These are phyloP conservation scores for Falcunculus frontatus DNA, from an alignment of 2,113 vertebrate genomes.

Conservation along the genomic window DNA sequence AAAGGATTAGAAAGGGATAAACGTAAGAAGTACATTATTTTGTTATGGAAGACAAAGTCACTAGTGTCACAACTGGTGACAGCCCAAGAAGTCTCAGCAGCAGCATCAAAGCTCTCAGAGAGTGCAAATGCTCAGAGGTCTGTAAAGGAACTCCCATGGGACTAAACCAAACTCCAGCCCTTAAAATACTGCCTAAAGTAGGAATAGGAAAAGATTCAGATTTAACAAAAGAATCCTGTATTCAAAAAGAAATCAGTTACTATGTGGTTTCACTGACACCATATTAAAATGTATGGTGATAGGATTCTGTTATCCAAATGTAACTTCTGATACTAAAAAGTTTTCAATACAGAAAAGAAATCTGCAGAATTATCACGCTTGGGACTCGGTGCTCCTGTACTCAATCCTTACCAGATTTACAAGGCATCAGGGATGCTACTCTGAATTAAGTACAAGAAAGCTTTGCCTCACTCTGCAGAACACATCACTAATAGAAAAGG, in stretches of 20 bases:
- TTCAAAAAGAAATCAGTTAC: not conserved
- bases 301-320: not conserved
- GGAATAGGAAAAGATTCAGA: not conserved
- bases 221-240: not conserved
- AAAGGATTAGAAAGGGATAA: not conserved
- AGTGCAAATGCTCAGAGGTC: not conserved
- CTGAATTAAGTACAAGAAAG: not conserved
- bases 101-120: not conserved
- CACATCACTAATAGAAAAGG: not conserved
- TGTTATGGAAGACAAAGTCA: not conserved
- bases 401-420: not conserved
- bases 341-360: not conserved
- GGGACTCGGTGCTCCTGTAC: not conserved
- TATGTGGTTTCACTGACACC: not conserved
- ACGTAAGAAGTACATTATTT: not conserved
- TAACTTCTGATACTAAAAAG: not conserved
- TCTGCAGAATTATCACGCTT: not conserved
- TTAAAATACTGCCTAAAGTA: not conserved
- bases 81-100: not conserved
- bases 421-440: not conserved
- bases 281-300: not conserved
- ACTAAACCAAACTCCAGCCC: not conserved
- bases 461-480: not conserved
- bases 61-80: not conserved
- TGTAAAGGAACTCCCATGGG: not conserved